Evolutionary conservation across 1,140 invertebrate species (phyloP).

Genomic region (Drosophila kohkoa): DNA sequence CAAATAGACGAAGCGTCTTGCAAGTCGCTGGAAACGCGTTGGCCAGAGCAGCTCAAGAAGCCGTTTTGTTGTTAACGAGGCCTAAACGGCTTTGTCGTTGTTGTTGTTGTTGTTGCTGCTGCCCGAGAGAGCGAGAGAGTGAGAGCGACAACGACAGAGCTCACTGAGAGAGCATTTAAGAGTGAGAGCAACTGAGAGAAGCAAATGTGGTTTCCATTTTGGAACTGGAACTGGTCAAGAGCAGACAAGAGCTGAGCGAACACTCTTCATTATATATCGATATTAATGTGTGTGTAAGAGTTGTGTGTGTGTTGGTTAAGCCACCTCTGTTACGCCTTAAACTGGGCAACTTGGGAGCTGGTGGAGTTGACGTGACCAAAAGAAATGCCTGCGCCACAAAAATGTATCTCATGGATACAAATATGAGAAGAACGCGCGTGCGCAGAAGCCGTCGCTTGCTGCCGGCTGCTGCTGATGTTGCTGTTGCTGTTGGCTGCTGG

Average conservation of each 20-base stretch:
- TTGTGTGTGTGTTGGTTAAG: conserved; percentile 47
- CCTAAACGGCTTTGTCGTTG: conserved; percentile 70
- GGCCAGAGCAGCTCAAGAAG: conserved; percentile 72
- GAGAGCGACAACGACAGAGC: conserved; percentile 1
- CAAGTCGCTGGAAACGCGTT: conserved; percentile 35
- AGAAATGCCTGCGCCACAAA: conserved; percentile 67
- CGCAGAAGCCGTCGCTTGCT: conserved; percentile 24
- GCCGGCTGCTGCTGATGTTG: neutral
- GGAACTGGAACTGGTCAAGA: conserved; percentile 71
- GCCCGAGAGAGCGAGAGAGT: conserved; percentile 8
- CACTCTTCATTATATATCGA: neutral
- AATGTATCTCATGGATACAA: conserved; percentile 78
- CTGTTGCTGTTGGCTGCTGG: neutral
- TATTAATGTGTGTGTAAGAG: conserved; percentile 4
- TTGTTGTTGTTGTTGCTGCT: conserved; percentile 11
- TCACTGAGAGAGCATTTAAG: neutral
- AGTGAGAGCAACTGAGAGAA: conserved; percentile 7
- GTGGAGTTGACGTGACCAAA: conserved; percentile 73
- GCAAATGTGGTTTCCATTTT: conserved; percentile 47
- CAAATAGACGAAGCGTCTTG: conserved; percentile 39
- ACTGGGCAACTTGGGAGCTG: conserved; percentile 45
- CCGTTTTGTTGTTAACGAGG: conserved; percentile 81
- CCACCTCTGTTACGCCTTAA: conserved; percentile 76
- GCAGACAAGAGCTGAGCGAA: conserved; percentile 32
- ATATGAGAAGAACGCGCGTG: conserved; percentile 64